phyloP scores from a whole-genome alignment of 2,888 invertebrate genomes.

The Pollenia griseotomentosa region DNA sequence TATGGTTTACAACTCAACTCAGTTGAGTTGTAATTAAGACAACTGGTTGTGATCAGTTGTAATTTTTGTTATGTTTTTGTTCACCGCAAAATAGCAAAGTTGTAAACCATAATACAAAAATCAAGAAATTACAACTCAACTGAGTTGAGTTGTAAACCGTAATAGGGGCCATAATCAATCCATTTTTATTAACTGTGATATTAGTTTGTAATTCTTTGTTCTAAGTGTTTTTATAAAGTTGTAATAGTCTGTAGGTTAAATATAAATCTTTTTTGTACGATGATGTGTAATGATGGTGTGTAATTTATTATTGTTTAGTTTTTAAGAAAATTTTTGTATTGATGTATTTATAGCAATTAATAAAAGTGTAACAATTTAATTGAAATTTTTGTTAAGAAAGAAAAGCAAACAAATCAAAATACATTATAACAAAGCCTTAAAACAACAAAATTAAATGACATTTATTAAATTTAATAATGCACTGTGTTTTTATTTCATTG shows the following conservation, averaged over 20 bases:
- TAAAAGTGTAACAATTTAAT: conserved; percentile 24
- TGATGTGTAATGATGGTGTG: conserved; percentile 24
- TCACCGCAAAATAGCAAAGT: no score
- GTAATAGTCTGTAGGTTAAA: background rate
- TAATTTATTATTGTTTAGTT: conserved; percentile 54
- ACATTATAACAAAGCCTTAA: conserved; percentile 4
- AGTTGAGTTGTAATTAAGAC: no score
- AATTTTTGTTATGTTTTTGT: no score
- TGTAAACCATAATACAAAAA: no score
- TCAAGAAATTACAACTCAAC: no score
- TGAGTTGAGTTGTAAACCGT: no score
- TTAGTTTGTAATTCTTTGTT: conserved; percentile 38
- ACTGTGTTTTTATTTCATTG: conserved; percentile 38
- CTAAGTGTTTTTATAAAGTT: conserved; percentile 69
- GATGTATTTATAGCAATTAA: background rate
- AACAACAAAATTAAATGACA: conserved; percentile 32
- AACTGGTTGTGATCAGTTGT: no score
- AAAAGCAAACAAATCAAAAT: conserved; percentile 14
- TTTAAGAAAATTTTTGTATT: conserved; percentile 17
- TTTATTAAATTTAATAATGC: background rate
- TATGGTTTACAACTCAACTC: no score
- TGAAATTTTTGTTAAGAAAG: conserved; percentile 9
- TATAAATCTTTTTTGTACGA: background rate
- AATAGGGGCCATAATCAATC: conserved; percentile 29
- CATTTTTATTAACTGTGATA: conserved; percentile 66